A percentile compares a stretch with the other conserved stretches of the same genome.
Conservation (phyloP, 2,113 vertebrate species). For the Silurus asotus region DNA sequence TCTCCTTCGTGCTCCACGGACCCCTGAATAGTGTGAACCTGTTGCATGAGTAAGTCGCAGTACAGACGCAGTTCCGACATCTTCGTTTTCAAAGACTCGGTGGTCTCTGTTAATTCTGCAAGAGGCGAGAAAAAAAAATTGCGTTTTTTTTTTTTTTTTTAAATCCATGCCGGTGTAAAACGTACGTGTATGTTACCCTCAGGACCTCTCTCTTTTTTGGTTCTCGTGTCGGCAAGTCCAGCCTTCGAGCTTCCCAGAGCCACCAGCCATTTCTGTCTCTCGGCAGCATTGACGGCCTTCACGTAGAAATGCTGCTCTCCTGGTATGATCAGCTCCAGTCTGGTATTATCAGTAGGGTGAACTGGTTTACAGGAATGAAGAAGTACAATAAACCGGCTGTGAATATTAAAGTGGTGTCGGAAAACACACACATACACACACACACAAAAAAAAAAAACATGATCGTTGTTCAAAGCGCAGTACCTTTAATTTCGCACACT, state of each 20-base stretch:
- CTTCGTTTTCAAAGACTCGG: slow-evolving; percentile 93
- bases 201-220: slow-evolving; percentile 74
- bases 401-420: too few relatives aligned
- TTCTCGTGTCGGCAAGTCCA: slow-evolving; percentile 73
- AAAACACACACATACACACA: too few relatives aligned
- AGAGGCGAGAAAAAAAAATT: slow-evolving; percentile 28
- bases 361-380: slow-evolving; percentile 59
- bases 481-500: slow-evolving; percentile 96
- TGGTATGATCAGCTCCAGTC: slow-evolving; percentile 80
- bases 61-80: slow-evolving; percentile 98
- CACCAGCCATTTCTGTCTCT: slow-evolving; percentile 83
- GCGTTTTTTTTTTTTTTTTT: too few relatives aligned
- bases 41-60: slow-evolving; percentile 91
- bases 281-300: slow-evolving; percentile 76
- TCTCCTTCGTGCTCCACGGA: slow-evolving; percentile 77
- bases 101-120: slow-evolving; percentile 84
- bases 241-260: slow-evolving; percentile 83
- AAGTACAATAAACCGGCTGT: neutral
- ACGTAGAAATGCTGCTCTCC: slow-evolving; percentile 84
- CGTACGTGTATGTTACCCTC: neutral
- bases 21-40: slow-evolving; percentile 87
- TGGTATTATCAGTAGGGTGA: slow-evolving; percentile 70
- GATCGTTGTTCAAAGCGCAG: neutral
- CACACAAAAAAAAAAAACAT: too few relatives aligned
- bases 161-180: neutral